Evolutionary conservation across 2,797 vertebrate species (phyloP), one percentile per base, ranked within the genome.

Genomic region (Gymnocypris eckloni): DNA sequence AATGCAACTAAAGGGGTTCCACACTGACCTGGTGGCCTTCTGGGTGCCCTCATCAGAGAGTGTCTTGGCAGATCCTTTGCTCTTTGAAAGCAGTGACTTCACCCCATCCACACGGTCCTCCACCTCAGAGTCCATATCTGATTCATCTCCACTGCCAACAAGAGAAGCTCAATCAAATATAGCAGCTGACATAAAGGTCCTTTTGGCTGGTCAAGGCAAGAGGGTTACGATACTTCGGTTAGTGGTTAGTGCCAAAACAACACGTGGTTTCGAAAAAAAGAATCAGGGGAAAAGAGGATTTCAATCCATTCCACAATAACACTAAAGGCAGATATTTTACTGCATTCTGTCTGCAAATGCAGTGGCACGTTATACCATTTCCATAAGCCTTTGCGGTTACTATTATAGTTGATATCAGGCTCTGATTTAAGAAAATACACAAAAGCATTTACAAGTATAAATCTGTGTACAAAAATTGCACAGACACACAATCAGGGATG

Each of bases 31-130:
- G 92, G 96, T 94, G 90, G 96, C 96, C 93, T 98, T 99, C 86
- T 97, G 93, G 92, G 96, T 97, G 86, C 96, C 95, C 0, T 99
- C 98, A 2, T 99, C 98, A 0, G 96, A 96, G 88, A 95, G 93
- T 0, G 96, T 94, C 94, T 98, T 99, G 87, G 95, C 93, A 76
- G 97, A 96, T 89, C 96, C 96, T 93, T 99, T 99, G 94, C 97
- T 99, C 94, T 97, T 99, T 0, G 97, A 99, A 78, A 99, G 94
- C 97, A 97, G 98, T 12, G 97, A 98, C 92, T 99, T 99, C 88
- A 99, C 97, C 22, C 97, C 98, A 0, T 99, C 98, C 79, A 99
- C 98, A 0, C 98, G 97, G 78, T 99, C 97, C 91, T 99, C 98
- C 88, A 99, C 95, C 91, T 99, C 98, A 0, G 97, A 99, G 90